Evolutionary conservation across 2,888 invertebrate genomes (phyloP).

Genomic region (Keiferia lycopersicella): DNA sequence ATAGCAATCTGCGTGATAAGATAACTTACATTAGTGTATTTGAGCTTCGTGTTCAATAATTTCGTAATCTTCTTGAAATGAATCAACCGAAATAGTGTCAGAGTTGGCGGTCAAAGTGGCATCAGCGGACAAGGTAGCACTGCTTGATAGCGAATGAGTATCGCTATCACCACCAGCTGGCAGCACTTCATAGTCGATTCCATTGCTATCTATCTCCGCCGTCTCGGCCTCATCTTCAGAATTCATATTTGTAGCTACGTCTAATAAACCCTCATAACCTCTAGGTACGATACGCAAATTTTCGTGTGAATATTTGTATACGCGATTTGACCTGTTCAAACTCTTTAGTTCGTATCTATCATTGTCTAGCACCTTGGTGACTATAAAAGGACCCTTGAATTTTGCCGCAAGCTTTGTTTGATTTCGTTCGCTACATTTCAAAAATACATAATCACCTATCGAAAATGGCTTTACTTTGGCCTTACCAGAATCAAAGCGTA

Average conservation of each 20-base stretch:
- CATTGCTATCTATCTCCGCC: slow-evolving; percentile 26
- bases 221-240: slow-evolving; percentile 33
- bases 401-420: slow-evolving; percentile 37
- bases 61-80: no score
- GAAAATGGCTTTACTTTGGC: slow-evolving; percentile 30
- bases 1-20: background rate
- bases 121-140: background rate
- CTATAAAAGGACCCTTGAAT: slow-evolving; percentile 26
- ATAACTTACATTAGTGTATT: slow-evolving; percentile 11
- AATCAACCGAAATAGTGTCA: no score
- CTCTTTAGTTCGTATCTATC: slow-evolving; percentile 33
- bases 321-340: slow-evolving; percentile 30
- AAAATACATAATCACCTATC: slow-evolving; percentile 34
- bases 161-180: slow-evolving; percentile 11
- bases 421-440: slow-evolving; percentile 33
- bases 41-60: no score
- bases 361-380: slow-evolving; percentile 31
- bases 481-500: slow-evolving; percentile 32
- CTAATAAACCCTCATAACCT: slow-evolving; percentile 33
- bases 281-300: slow-evolving; percentile 23
- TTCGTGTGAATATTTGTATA: slow-evolving; percentile 35
- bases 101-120: no score
- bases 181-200: background rate
- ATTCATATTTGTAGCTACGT: slow-evolving; percentile 30
- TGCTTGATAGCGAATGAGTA: background rate